phyloP scores from a whole-genome alignment of 53 echinoderm and acorn worm species.

The Pentamera pediparva region DNA sequence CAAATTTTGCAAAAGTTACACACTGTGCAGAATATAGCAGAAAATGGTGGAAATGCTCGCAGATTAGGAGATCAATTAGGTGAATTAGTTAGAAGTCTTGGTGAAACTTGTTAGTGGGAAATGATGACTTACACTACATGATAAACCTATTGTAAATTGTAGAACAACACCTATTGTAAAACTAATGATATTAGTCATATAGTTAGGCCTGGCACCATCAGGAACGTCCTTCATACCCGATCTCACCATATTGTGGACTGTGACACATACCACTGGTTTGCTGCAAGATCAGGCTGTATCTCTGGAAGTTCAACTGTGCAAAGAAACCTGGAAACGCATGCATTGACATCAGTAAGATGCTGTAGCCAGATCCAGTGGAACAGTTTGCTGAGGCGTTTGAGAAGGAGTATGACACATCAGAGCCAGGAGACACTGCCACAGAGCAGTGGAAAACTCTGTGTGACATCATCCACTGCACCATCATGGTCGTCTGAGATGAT shows the following conservation, averaged over 20 bases:
- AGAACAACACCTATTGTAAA: no score
- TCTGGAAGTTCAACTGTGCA: not conserved
- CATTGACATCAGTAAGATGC: conserved; percentile 26
- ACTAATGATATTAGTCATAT: no score
- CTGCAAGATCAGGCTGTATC: conserved; percentile 5
- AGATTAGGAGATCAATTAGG: no score
- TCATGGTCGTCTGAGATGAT: conserved; percentile 14
- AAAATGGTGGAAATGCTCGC: no score
- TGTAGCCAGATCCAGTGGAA: not conserved
- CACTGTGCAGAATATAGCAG: no score
- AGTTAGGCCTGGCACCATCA: not conserved
- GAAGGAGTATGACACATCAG: not conserved
- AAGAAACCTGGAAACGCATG: not conserved
- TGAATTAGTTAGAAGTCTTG: no score
- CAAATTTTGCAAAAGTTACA: no score
- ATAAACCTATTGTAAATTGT: no score
- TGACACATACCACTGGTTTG: conserved; percentile 21
- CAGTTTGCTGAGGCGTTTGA: conserved; percentile 22
- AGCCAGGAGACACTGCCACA: not conserved
- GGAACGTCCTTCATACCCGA: not conserved
- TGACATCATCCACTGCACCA: conserved; percentile 22
- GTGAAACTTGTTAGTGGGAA: no score
- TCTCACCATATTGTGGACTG: conserved; percentile 30
- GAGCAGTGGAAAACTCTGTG: not conserved
- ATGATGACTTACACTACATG: no score